Evolutionary conservation across 2,113 vertebrate genomes (phyloP).

Genomic region (Entomyzon cyanotis): DNA sequence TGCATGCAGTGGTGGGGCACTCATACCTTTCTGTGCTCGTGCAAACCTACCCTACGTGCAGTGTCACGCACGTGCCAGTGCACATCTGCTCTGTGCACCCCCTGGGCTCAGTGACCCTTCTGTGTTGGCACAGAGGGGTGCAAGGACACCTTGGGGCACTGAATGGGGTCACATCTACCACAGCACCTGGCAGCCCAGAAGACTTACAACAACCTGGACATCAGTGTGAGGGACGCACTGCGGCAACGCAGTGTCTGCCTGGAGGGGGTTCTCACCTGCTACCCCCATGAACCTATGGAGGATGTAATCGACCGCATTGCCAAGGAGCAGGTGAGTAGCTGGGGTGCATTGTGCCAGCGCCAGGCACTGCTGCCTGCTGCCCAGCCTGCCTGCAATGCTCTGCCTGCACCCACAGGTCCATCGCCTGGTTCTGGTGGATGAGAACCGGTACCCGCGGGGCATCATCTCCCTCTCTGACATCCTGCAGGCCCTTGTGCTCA

Average conservation of each 20-base stretch:
- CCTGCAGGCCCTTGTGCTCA: conserved; percentile 93
- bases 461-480: conserved; percentile 96
- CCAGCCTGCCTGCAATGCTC: background rate
- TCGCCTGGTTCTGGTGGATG: conserved; percentile 92
- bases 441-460: conserved; percentile 80
- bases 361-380: fast-evolving
- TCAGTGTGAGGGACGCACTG: conserved; percentile 85
- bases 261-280: conserved; percentile 91
- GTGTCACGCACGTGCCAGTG: fast-evolving
- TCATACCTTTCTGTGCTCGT: fast-evolving
- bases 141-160: fast-evolving
- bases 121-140: background rate
- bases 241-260: conserved; percentile 75
- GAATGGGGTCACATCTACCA: background rate
- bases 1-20: background rate
- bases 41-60: background rate
- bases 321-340: conserved; percentile 78
- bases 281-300: conserved; percentile 85
- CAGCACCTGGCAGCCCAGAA: conserved; percentile 91
- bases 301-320: conserved; percentile 86
- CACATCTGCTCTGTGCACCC: background rate
- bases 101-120: background rate
- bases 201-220: conserved; percentile 90
- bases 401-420: conserved; percentile 83
- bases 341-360: fast-evolving